A percentile compares a stretch with the other conserved stretches of the same genome.
phyloP scores from a whole-genome alignment of 2,888 invertebrate species.

The Fragum fragum region DNA sequence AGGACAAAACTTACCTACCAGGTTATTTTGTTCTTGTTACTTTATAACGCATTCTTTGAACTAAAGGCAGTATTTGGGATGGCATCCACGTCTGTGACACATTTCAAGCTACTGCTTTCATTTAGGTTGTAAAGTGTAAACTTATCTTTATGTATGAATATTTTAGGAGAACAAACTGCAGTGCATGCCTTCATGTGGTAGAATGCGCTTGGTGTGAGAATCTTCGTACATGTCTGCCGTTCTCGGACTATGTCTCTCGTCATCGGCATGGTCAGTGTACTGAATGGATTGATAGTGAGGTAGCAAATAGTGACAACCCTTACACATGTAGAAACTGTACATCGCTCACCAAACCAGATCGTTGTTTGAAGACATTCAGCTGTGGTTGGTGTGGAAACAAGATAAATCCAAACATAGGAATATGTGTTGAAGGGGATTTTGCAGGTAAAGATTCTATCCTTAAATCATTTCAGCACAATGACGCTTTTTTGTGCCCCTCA shows the following conservation, averaged over 20 bases:
- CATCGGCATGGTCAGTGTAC: slow-evolving; percentile 97
- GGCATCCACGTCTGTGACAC: too few species aligned
- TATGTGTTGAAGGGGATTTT: slow-evolving; percentile 84
- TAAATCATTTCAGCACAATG: too few species aligned
- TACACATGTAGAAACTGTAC: slow-evolving; percentile 80
- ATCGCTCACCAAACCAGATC: slow-evolving; percentile 78
- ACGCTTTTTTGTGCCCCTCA: too few species aligned
- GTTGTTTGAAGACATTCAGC: slow-evolving; percentile 93
- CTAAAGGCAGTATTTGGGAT: too few species aligned
- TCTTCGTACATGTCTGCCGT: slow-evolving; percentile 95
- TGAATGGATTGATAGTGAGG: slow-evolving; percentile 93
- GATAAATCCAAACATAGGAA: slow-evolving; percentile 95
- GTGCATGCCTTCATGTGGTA: slow-evolving; percentile 92
- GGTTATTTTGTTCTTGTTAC: too few species aligned
- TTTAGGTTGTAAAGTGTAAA: too few species aligned
- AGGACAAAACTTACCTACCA: too few species aligned
- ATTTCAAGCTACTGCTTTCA: too few species aligned
- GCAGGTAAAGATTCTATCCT: slow-evolving; percentile 70
- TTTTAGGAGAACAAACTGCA: slow-evolving; percentile 81
- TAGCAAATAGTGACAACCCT: slow-evolving; percentile 56
- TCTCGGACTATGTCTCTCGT: slow-evolving; percentile 97
- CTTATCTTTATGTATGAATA: too few species aligned
- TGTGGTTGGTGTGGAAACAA: slow-evolving; percentile 98
- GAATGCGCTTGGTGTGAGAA: slow-evolving; percentile 99
- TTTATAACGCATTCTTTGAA: too few species aligned